Evolutionary conservation across 2,888 invertebrate genomes (phyloP).

Genomic region (Drosophila neoperkinsi): DNA sequence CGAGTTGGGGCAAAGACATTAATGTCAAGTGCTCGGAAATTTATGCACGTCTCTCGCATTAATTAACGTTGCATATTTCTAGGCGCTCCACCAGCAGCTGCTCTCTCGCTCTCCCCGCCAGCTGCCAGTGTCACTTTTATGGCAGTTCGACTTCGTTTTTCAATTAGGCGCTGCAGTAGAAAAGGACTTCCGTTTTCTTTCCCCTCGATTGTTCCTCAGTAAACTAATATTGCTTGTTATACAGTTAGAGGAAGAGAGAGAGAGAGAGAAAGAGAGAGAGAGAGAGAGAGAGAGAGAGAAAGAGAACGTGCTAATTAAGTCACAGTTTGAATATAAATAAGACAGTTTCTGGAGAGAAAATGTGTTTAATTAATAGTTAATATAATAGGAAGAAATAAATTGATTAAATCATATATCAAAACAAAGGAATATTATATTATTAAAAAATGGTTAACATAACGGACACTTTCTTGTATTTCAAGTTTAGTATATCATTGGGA

Average conservation of each 20-base stretch:
- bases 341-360: slow-evolving; percentile 52
- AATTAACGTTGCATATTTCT: slow-evolving; percentile 71
- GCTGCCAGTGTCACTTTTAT: slow-evolving; percentile 27
- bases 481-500: not conserved
- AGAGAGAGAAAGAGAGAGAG: not conserved
- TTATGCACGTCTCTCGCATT: slow-evolving; percentile 76
- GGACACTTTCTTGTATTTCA: not conserved
- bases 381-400: not conserved
- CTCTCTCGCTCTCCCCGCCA: not conserved
- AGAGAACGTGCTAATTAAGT: slow-evolving; percentile 58
- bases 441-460: not conserved
- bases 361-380: not conserved
- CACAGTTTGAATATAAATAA: slow-evolving; percentile 54
- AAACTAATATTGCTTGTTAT: slow-evolving; percentile 61
- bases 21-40: slow-evolving; percentile 71
- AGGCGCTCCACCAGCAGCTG: slow-evolving; percentile 19
- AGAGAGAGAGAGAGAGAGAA: not conserved
- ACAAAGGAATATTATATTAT: not conserved
- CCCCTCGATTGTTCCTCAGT: slow-evolving; percentile 27
- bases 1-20: slow-evolving; percentile 54
- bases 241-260: not conserved
- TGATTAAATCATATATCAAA: not conserved
- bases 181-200: slow-evolving; percentile 5
- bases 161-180: slow-evolving; percentile 53
- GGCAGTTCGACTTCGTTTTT: slow-evolving; percentile 49